These are phyloP conservation scores for Parochlus steinenii DNA, from an alignment of 2,888 invertebrate species.

Conservation along the genomic window DNA sequence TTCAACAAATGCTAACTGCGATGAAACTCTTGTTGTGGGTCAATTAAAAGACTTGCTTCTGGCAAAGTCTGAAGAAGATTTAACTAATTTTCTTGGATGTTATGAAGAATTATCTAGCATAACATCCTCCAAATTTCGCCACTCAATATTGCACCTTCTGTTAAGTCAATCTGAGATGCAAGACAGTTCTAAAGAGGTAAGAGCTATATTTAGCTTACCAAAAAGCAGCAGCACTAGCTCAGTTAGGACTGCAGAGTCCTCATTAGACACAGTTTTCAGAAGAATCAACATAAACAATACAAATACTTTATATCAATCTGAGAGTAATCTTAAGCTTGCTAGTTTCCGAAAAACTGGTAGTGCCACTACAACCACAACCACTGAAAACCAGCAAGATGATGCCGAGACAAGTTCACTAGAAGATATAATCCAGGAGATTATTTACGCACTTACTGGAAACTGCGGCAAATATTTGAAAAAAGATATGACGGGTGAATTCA, in stretches of 20 bases:
- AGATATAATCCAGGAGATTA: constrained; percentile 54
- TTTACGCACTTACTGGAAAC: constrained; percentile 79
- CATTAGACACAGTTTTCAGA: too few relatives aligned
- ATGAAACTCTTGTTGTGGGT: constrained; percentile 20
- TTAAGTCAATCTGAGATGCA: constrained; percentile 6
- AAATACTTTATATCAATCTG: constrained; percentile 12
- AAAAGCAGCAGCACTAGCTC: too few relatives aligned
- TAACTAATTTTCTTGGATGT: constrained; percentile 20
- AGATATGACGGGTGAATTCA: constrained; percentile 43
- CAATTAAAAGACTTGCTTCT: constrained; percentile 21
- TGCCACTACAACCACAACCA: constrained; percentile 15
- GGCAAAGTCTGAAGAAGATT: constrained; percentile 16
- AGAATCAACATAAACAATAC: too few relatives aligned
- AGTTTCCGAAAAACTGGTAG: constrained; percentile 11
- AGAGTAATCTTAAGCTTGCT: constrained; percentile 15
- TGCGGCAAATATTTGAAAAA: constrained; percentile 57
- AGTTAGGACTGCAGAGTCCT: too few relatives aligned
- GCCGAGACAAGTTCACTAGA: constrained; percentile 20
- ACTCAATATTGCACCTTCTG: constrained; percentile 5
- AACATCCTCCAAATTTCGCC: constrained; percentile 4
- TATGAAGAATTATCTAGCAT: constrained; percentile 22
- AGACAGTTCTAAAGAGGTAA: too few relatives aligned
- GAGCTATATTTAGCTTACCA: too few relatives aligned
- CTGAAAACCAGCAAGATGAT: constrained; percentile 14
- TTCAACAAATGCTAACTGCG: constrained; percentile 18